Percentiles rank a stretch among this genome's conserved stretches.
phyloP scores from a whole-genome alignment of 2,888 invertebrate genomes.

The Leptarthrus brevirostris region DNA sequence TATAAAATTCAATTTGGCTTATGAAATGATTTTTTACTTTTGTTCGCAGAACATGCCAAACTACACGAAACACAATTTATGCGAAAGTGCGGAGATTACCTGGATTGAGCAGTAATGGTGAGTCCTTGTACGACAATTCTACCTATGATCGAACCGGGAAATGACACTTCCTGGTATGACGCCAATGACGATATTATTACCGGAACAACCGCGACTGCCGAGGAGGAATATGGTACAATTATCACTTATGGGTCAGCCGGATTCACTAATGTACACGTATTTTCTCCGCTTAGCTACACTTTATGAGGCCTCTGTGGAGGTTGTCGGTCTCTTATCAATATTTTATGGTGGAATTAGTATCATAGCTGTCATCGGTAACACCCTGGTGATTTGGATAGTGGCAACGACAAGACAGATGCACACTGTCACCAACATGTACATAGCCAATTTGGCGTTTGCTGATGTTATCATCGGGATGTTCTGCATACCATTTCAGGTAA shows the following conservation, averaged over 20 bases:
- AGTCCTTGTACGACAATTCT: neutral
- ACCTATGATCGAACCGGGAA: conserved; percentile 5
- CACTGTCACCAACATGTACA: conserved; percentile 87
- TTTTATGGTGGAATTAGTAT: conserved; percentile 86
- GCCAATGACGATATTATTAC: neutral
- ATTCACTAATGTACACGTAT: conserved; percentile 1
- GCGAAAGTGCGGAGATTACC: neutral
- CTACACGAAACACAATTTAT: neutral
- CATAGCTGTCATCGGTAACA: conserved; percentile 83
- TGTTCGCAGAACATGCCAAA: too few relatives aligned
- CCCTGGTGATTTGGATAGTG: conserved; percentile 87
- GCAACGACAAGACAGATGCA: conserved; percentile 82
- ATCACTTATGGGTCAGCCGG: neutral
- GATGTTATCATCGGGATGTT: conserved; percentile 89
- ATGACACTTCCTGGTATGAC: conserved; percentile 13
- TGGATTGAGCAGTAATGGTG: conserved; percentile 30
- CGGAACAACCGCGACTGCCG: neutral
- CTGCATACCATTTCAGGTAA: conserved; percentile 82
- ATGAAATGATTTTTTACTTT: too few relatives aligned
- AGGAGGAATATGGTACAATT: conserved; percentile 31
- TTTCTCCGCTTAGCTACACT: conserved; percentile 68
- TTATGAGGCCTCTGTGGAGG: conserved; percentile 79
- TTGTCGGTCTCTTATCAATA: conserved; percentile 79
- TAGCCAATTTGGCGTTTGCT: conserved; percentile 85
- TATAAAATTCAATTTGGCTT: too few relatives aligned